Evolutionary conservation across 2,113 vertebrate genomes (phyloP).

Genomic region (Scolopax mira): DNA sequence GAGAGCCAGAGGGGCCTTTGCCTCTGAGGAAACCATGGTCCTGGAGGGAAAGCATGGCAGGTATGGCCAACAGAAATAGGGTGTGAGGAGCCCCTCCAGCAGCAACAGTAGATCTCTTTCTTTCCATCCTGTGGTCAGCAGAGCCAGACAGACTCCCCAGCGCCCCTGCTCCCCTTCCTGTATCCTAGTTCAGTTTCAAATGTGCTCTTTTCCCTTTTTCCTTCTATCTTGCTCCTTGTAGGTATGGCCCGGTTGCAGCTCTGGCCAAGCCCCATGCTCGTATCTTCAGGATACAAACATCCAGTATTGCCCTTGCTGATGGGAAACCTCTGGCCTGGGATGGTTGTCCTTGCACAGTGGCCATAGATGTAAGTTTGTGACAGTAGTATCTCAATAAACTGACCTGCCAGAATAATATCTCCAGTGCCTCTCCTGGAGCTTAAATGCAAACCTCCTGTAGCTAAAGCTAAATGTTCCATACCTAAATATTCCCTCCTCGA

Average conservation of each 20-base stretch:
- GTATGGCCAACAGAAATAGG: accelerated
- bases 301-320: not conserved
- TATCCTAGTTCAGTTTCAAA: not conserved
- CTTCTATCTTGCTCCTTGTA: not conserved
- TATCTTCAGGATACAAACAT: accelerated
- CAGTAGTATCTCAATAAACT: not conserved
- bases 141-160: not conserved
- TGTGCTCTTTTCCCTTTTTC: not conserved
- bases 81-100: not conserved
- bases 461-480: not conserved
- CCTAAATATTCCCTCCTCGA: not conserved
- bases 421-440: not conserved
- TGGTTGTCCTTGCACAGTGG: accelerated
- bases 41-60: not conserved
- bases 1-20: not conserved
- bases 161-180: not conserved
- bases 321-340: not conserved
- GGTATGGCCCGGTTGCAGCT: not conserved
- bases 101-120: not conserved
- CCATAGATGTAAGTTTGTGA: not conserved
- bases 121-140: not conserved
- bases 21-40: not conserved
- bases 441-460: not conserved
- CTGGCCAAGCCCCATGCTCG: not conserved
- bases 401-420: not conserved